These are phyloP conservation scores for Epistrophella euchroma DNA, from an alignment of 2,888 invertebrate genomes.

Conservation along the genomic window DNA sequence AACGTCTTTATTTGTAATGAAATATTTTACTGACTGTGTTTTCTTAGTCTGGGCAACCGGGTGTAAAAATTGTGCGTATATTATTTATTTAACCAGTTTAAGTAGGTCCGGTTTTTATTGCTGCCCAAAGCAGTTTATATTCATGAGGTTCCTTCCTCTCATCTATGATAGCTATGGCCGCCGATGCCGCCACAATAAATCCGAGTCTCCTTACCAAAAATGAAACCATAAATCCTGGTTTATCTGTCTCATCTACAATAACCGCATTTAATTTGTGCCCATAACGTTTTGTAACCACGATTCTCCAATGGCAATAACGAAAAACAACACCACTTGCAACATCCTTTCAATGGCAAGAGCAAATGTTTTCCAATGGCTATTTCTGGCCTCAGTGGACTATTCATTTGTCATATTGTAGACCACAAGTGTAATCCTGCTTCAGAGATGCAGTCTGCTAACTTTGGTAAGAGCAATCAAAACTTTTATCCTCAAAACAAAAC, in stretches of 20 bases:
- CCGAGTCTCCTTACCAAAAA: slow-evolving; percentile 3
- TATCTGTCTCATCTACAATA: slow-evolving; percentile 28
- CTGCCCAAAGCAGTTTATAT: slow-evolving; percentile 3
- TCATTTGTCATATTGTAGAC: slow-evolving; percentile 29
- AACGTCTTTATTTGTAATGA: background rate
- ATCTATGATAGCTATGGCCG: too few relatives aligned
- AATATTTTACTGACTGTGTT: background rate
- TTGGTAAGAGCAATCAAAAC: slow-evolving; percentile 27
- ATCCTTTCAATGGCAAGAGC: slow-evolving; percentile 3
- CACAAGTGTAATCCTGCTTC: slow-evolving; percentile 2
- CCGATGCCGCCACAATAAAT: slow-evolving; percentile 3
- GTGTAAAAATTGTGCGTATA: background rate
- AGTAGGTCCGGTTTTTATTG: slow-evolving; percentile 25
- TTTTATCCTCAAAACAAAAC: background rate
- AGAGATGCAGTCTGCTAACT: slow-evolving; percentile 21
- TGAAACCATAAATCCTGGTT: slow-evolving; percentile 26
- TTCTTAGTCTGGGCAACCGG: background rate
- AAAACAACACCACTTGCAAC: background rate
- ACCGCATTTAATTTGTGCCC: slow-evolving; percentile 51
- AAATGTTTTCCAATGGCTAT: background rate
- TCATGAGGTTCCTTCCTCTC: background rate
- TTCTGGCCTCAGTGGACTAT: background rate
- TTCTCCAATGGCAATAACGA: background rate
- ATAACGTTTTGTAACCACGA: slow-evolving; percentile 26
- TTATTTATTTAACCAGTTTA: slow-evolving; percentile 11